Evolutionary conservation across 2,888 invertebrate genomes (phyloP).

Genomic region (Caenorhabditis sp.): DNA sequence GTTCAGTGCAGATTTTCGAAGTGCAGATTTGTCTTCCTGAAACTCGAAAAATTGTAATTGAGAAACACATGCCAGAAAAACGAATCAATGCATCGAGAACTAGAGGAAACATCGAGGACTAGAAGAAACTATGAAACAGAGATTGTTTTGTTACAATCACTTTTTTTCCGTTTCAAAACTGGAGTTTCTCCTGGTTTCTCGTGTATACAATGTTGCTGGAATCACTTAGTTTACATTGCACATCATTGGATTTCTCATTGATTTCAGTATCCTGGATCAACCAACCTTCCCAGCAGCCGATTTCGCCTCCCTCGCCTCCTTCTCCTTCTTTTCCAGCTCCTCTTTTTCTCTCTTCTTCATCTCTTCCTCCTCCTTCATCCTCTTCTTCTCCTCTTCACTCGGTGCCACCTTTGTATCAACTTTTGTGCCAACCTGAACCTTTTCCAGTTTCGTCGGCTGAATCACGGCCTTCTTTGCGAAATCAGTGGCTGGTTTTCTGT

Average conservation of each 20-base stretch:
- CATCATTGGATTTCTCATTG: no score
- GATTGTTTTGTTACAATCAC: no score
- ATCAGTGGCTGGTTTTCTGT: slow-evolving; percentile 76
- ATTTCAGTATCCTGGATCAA: no score
- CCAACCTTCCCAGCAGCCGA: slow-evolving; percentile 7
- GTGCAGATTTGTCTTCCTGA: slow-evolving; percentile 78
- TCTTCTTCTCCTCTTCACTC: slow-evolving; percentile 54
- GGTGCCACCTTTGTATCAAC: slow-evolving; percentile 68
- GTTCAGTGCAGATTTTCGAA: slow-evolving; percentile 79
- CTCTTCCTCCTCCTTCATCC: slow-evolving; percentile 39
- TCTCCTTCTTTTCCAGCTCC: slow-evolving; percentile 17
- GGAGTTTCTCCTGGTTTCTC: no score
- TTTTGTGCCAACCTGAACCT: slow-evolving; percentile 68
- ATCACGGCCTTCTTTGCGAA: slow-evolving; percentile 80
- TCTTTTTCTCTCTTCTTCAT: slow-evolving; percentile 27
- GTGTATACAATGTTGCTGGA: no score
- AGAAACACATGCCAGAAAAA: no score
- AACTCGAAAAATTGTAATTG: neutral
- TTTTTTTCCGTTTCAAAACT: neutral
- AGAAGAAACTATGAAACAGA: no score
- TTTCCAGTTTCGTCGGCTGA: slow-evolving; percentile 77
- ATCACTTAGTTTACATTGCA: no score
- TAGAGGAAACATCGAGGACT: no score
- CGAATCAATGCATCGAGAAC: no score
- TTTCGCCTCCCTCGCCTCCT: slow-evolving; percentile 1